These are phyloP conservation scores for Andricus quercusramuli DNA, from an alignment of 2,888 invertebrate genomes.

Conservation along the genomic window DNA sequence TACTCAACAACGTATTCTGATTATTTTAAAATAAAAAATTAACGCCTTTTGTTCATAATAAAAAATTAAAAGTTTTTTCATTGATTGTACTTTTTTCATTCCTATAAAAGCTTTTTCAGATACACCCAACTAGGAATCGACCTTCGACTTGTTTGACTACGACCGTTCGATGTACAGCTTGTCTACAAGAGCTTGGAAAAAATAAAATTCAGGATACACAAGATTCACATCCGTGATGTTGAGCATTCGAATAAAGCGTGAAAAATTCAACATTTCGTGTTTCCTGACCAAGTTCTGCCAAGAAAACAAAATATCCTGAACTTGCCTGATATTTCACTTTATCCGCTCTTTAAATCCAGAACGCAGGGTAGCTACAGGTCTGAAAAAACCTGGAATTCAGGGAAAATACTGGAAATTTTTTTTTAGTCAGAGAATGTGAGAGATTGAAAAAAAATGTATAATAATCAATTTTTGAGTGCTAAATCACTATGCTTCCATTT, in stretches of 20 bases:
- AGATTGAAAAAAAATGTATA: too few relatives aligned
- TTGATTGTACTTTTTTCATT: slow-evolving; percentile 30
- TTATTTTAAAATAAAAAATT: too few relatives aligned
- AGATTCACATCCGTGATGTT: slow-evolving; percentile 51
- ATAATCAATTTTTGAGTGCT: too few relatives aligned
- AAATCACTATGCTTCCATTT: too few relatives aligned
- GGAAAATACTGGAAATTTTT: too few relatives aligned
- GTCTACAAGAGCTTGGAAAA: slow-evolving; percentile 41
- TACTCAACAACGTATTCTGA: too few relatives aligned
- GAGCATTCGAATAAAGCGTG: not conserved
- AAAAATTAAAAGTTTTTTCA: not conserved
- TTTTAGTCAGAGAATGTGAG: too few relatives aligned
- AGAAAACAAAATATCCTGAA: not conserved
- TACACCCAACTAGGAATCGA: slow-evolving; percentile 45
- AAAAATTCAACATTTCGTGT: slow-evolving; percentile 11
- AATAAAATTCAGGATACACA: slow-evolving; percentile 43
- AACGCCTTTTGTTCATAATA: not conserved
- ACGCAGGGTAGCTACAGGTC: not conserved
- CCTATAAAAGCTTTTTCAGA: slow-evolving; percentile 56
- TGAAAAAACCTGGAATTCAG: too few relatives aligned
- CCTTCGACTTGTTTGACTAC: slow-evolving; percentile 49
- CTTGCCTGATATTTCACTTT: not conserved
- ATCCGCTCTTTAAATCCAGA: not conserved
- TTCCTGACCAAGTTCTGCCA: not conserved
- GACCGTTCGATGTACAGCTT: slow-evolving; percentile 52